These are phyloP conservation scores for Anguilla pacifica DNA, from an alignment of 2,797 vertebrate genomes.

Conservation along the genomic window DNA sequence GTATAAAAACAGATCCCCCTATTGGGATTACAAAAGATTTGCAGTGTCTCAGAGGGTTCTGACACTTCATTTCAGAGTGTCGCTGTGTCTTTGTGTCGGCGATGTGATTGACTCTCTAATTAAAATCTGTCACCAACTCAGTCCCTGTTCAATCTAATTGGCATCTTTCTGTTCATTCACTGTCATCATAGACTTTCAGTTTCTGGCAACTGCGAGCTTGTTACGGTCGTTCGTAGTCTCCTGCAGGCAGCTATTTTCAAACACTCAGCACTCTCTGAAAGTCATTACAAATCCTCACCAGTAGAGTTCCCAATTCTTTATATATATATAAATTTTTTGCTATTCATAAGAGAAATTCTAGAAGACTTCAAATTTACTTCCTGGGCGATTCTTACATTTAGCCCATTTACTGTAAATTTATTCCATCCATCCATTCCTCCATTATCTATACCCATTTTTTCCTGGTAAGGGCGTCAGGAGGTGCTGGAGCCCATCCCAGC, in stretches of 20 bases:
- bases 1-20: background rate
- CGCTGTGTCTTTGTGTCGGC: background rate
- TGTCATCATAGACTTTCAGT: background rate
- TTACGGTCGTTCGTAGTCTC: background rate
- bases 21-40: background rate
- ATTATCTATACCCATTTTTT: too few relatives aligned
- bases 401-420: background rate
- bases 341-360: background rate
- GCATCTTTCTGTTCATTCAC: background rate
- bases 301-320: background rate
- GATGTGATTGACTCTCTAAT: background rate
- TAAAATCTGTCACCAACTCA: constrained; percentile 1
- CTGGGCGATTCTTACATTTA: background rate
- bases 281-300: background rate
- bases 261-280: background rate
- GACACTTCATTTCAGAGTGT: background rate
- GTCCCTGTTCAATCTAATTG: background rate
- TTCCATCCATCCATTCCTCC: too few relatives aligned
- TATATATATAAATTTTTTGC: background rate
- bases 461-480: too few relatives aligned
- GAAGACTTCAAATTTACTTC: background rate
- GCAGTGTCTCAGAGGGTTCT: background rate
- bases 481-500: too few relatives aligned
- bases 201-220: background rate
- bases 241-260: background rate